phyloP scores from a whole-genome alignment of 2,113 vertebrate species.

The Mohoua ochrocephala region DNA sequence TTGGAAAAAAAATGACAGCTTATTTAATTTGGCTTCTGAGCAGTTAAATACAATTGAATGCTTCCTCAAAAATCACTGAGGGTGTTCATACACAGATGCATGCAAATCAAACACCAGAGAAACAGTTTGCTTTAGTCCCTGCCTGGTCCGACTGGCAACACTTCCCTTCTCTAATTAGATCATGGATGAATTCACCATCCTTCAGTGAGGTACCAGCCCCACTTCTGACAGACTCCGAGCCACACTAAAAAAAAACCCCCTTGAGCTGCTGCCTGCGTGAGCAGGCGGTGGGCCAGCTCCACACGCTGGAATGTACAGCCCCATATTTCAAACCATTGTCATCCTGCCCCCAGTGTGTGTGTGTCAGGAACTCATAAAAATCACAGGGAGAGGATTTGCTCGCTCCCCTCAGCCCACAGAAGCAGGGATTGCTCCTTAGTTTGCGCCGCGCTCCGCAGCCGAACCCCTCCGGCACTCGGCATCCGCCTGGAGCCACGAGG shows the following conservation, averaged over 20 bases:
- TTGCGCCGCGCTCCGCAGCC: background rate
- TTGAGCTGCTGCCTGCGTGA: background rate
- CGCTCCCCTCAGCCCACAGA: background rate
- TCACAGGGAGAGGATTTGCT: background rate
- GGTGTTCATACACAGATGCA: background rate
- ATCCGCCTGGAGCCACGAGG: fast-evolving
- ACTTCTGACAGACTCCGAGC: background rate
- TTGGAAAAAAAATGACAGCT: background rate
- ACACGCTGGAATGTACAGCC: background rate
- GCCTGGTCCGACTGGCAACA: background rate
- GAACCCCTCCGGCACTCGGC: background rate
- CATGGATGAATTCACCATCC: background rate
- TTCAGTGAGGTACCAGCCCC: background rate
- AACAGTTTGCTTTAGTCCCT: background rate
- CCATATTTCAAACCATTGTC: background rate
- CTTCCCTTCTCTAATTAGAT: background rate
- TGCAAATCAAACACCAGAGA: background rate
- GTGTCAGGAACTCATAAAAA: background rate
- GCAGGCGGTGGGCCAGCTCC: background rate
- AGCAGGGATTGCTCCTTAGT: background rate
- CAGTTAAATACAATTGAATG: background rate
- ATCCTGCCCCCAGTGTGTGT: fast-evolving
- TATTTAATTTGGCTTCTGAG: background rate
- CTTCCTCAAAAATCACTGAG: background rate
- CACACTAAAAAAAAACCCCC: background rate